Evolutionary conservation across 2,888 invertebrate genomes (phyloP), one percentile per base, ranked within the genome.

Genomic region (Epinotia bilunana): DNA sequence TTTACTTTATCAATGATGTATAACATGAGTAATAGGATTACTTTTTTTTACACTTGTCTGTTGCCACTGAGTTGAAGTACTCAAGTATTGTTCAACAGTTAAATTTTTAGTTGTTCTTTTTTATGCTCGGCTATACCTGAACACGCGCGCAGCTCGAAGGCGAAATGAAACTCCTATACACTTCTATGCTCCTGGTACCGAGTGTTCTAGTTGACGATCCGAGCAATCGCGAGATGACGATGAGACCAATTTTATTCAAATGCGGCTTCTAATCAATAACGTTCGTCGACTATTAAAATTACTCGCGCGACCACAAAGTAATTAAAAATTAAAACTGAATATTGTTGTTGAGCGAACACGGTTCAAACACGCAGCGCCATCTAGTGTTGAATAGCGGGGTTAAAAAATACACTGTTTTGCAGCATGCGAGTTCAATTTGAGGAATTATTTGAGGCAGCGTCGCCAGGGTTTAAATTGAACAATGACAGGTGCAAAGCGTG

Each of bases 131-230:
- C 64, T 39, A 53, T 53, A 43, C 68, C 53, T 46, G 43, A 70
- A 20, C 49, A 70, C 33, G 53, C 23, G 63, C 33, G 53, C 23
- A 49, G 46, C 67, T 71, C 9, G 71, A 55, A 72, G 65, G 64
- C 62, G 49, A 72, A 72, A 53, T 23, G 57, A 71, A 83, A 76
- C 90, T 89, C 88, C 81, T 81, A 70, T 43, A 57, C 55, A 77
- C 60, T 80, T 87, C 84, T 93, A 89, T 64, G 78, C 74, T 78
- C 94, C 92, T 92, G 79, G 93, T 93, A 91, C 83, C 78, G 79
- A 85, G 89, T 93, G 94, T 93, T 94, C 94, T 92, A 94, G 91
- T 93, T 94, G 93, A 94, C 92, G 93, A 90, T 92, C 90, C 89
- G 82, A 88, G 87, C 87, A 86, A 86, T 87, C 89, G 84, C 86